phyloP scores from a whole-genome alignment of 2,888 invertebrate species.

The Nasonia oneida region DNA sequence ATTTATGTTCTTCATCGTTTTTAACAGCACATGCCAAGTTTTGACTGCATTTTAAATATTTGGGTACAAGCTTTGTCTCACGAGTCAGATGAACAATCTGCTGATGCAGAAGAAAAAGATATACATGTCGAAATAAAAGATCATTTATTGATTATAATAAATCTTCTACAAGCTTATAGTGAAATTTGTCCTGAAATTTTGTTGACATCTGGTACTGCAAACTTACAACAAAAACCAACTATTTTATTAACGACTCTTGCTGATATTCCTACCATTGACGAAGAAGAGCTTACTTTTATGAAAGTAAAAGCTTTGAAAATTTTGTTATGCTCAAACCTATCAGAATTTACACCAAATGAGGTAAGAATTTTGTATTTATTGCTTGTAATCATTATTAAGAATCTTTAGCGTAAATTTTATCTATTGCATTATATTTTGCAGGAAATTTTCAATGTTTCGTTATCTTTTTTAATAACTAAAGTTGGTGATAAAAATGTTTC shows the following conservation, averaged over 20 bases:
- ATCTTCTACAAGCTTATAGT: slow-evolving; percentile 81
- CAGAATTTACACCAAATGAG: slow-evolving; percentile 73
- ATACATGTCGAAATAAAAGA: slow-evolving; percentile 65
- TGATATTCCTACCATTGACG: slow-evolving; percentile 30
- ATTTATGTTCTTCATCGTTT: slow-evolving; percentile 13
- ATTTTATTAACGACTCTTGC: slow-evolving; percentile 49
- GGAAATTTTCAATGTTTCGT: slow-evolving; percentile 67
- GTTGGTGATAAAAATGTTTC: slow-evolving; percentile 63
- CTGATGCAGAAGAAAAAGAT: slow-evolving; percentile 61
- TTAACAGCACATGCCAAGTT: slow-evolving; percentile 75
- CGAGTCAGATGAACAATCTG: slow-evolving; percentile 50
- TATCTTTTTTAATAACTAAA: slow-evolving; percentile 71
- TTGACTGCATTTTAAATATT: slow-evolving; percentile 73
- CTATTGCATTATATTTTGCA: slow-evolving; percentile 51
- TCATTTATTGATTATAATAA: slow-evolving; percentile 78
- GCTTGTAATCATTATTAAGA: background rate
- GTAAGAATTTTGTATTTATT: slow-evolving; percentile 59
- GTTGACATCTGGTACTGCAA: slow-evolving; percentile 13
- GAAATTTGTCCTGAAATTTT: slow-evolving; percentile 80
- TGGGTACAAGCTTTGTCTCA: slow-evolving; percentile 73
- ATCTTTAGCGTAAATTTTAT: slow-evolving; percentile 5
- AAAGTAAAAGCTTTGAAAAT: slow-evolving; percentile 75
- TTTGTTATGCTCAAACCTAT: slow-evolving; percentile 67
- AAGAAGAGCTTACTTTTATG: slow-evolving; percentile 68
- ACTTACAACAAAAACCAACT: slow-evolving; percentile 29